phyloP scores from a whole-genome alignment of 2,113 vertebrate species.

The Dromas ardeola region DNA sequence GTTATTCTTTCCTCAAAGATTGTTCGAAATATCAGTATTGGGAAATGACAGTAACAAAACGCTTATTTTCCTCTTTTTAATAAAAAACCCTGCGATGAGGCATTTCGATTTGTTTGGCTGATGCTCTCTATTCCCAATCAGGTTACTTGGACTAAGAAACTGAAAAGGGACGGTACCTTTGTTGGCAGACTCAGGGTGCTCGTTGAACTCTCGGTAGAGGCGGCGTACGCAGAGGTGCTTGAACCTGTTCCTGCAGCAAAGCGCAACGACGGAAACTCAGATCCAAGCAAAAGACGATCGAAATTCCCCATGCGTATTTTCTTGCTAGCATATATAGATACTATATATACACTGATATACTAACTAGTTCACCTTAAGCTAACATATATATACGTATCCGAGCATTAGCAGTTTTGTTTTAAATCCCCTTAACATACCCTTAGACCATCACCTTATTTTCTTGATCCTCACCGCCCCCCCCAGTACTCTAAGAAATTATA shows the following conservation, averaged over 20 bases:
- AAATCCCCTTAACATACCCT: background rate
- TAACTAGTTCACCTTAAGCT: background rate
- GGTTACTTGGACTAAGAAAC: background rate
- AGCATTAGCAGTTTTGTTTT: background rate
- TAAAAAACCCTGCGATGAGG: accelerated
- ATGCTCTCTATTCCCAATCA: background rate
- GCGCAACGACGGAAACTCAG: background rate
- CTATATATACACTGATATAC: background rate
- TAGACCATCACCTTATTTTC: background rate
- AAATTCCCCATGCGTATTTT: background rate
- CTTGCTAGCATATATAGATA: background rate
- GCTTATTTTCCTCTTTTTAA: background rate
- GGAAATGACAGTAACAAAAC: background rate
- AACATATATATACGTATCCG: background rate
- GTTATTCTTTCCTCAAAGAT: background rate
- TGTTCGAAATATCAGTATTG: background rate
- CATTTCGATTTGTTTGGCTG: background rate
- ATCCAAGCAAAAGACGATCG: background rate
- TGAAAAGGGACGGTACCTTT: background rate
- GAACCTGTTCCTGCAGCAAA: background rate
- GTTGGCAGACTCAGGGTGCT: background rate
- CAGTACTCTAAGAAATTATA: background rate
- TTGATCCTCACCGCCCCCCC: background rate
- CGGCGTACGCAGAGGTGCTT: background rate
- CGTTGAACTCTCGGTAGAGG: accelerated